phyloP scores from a whole-genome alignment of 2,888 invertebrate species.

The Tachina fera region DNA sequence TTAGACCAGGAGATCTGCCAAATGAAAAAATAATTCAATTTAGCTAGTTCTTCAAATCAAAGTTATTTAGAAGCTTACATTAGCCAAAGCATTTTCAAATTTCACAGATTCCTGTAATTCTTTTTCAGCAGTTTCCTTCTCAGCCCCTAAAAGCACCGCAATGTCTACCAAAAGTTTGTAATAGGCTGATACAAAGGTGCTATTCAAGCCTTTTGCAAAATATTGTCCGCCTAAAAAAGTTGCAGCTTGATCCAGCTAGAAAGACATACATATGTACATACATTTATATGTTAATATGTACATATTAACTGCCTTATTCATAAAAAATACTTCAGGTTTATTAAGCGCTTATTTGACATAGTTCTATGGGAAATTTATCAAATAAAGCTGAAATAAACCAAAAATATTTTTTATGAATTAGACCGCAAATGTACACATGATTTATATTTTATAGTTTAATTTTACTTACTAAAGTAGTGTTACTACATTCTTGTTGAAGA shows the following conservation, averaged over 20 bases:
- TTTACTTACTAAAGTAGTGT: no score
- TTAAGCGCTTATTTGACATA: no score
- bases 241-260: conserved; percentile 93
- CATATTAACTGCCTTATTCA: no score
- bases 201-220: conserved; percentile 87
- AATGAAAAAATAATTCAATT: not conserved
- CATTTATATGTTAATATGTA: no score
- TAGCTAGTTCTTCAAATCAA: not conserved
- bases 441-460: no score
- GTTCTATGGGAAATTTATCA: no score
- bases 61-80: conserved; percentile 86
- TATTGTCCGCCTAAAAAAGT: conserved; percentile 92
- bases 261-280: conserved; percentile 36
- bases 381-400: no score
- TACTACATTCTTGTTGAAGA: no score
- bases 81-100: conserved; percentile 95
- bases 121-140: conserved; percentile 86
- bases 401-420: no score
- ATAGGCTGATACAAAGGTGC: conserved; percentile 90
- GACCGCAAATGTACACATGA: no score
- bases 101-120: conserved; percentile 91
- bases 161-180: conserved; percentile 94
- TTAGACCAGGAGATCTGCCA: conserved; percentile 90
- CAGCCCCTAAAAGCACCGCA: conserved; percentile 92
- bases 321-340: no score